A percentile compares a stretch with the other conserved stretches of the same genome.
Conservation (phyloP, 1,140 invertebrate species). For the Vollenhovia emeryi region DNA sequence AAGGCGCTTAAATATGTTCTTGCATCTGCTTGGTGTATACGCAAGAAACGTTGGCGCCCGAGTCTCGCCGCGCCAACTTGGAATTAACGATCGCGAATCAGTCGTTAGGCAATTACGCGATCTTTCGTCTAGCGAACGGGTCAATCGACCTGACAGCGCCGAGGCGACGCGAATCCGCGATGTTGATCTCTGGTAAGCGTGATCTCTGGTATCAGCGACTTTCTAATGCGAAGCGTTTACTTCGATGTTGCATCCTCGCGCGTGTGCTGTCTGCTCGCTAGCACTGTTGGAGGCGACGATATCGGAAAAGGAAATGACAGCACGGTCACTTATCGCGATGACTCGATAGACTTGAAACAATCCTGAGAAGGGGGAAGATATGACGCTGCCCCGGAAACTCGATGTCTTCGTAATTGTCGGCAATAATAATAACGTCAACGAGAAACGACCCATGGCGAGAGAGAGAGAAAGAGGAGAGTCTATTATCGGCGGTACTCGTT, state of each 20-base stretch:
- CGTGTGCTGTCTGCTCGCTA: neutral
- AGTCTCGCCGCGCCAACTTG: constrained; percentile 44
- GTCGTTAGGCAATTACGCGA: constrained; percentile 71
- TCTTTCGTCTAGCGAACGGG: constrained; percentile 66
- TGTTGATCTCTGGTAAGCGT: neutral
- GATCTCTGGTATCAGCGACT: neutral
- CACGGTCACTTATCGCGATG: neutral
- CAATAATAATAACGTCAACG: constrained; percentile 31
- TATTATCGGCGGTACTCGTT: constrained; percentile 66
- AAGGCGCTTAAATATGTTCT: constrained; percentile 32
- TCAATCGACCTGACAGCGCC: constrained; percentile 65
- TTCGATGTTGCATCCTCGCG: neutral
- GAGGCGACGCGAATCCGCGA: constrained; percentile 34
- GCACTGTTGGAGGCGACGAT: neutral
- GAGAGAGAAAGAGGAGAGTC: neutral
- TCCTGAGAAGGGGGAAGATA: neutral
- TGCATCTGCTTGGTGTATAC: neutral
- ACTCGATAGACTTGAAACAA: neutral
- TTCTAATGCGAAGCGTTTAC: neutral
- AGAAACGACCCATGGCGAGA: neutral
- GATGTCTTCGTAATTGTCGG: constrained; percentile 55
- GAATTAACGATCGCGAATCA: constrained; percentile 65
- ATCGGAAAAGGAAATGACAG: neutral
- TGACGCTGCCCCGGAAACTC: constrained; percentile 6
- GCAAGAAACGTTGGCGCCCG: neutral